Evolutionary conservation across 2,113 vertebrate genomes (phyloP).

Genomic region (Rattus rattus): DNA sequence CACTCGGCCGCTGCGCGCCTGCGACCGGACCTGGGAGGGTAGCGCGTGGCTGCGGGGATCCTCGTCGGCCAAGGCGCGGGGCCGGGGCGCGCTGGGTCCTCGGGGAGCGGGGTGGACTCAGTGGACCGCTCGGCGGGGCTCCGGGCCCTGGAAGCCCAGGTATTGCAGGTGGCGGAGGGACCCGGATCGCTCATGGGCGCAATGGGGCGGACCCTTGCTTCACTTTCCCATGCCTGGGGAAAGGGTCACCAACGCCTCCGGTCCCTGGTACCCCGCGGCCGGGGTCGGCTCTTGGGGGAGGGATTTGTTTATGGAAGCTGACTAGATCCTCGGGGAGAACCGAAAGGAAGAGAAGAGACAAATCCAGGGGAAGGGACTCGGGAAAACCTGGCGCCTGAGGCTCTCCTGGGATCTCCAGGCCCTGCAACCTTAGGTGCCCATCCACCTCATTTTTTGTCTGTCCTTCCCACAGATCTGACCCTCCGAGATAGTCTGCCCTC

Average conservation of each 20-base stretch:
- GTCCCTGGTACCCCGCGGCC: neutral
- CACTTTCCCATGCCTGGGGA: neutral
- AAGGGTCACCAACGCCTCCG: neutral
- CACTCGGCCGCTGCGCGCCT: neutral
- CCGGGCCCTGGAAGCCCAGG: neutral
- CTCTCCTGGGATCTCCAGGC: neutral
- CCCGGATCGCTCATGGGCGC: neutral
- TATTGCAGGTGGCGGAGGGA: neutral
- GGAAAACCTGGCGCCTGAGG: neutral
- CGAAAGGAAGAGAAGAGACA: neutral
- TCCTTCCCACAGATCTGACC: conserved; percentile 51
- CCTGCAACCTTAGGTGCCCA: neutral
- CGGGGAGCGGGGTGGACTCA: neutral
- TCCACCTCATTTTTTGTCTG: neutral
- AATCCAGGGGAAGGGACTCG: neutral
- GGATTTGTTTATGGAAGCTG: neutral
- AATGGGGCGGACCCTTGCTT: neutral
- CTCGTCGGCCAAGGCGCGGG: neutral
- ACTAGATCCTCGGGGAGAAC: neutral
- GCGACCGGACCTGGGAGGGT: neutral
- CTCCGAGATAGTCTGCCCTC: neutral
- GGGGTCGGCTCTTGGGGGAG: neutral
- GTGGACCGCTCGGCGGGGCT: neutral
- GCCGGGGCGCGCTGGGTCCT: neutral
- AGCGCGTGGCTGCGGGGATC: neutral